Base-by-base conservation (phyloP, 2,888 invertebrate species). In the Ormia ochracea region DNA sequence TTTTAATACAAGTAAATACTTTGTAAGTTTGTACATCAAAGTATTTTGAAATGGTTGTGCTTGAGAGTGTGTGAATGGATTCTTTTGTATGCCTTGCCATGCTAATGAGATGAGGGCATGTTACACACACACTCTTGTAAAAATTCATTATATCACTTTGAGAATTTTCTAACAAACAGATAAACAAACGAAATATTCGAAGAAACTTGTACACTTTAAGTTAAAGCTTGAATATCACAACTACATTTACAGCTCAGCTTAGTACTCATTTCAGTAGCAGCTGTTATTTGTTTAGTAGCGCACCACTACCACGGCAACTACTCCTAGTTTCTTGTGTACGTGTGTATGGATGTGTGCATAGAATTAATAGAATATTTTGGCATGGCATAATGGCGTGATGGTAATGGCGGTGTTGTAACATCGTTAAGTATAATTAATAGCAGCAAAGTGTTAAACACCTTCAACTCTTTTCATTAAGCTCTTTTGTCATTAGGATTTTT, bases 381-480 rank as follows among this genome's bases (percentile, higher is more conserved):
- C 52, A 38, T 31, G 17, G 50, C 14, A 36, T 72, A 56, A 41
- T 63, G 74, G 65, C 83, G 84, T 54, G 84, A 74, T 82, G 78
- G 70, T 83, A 86, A 86, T 88, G 87, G 86, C 85, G 85, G 84
- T 86, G 87, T 86, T 88, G 89, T 89, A 89, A 89, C 89, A 88
- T 89, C 89, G 89, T 89, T 89, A 89, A 89, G 89, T 88, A 89
- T 89, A 89, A 89, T 89, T 89, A 89, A 89, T 89, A 89, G 88
- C 89, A 89, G 85, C 86, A 85, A 88, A 86, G 87, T 86, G 87
- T 85, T 87, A 88, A 87, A 87, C 86, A 86, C 88, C 88, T 69
- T 66, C 36, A 36, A 48, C 65, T 48, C 41, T 31, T 58, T 26
- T 21, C 31, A 33, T 50, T 41, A 9, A 9, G 10, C 23, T 19